Percentiles rank a stretch among this genome's conserved stretches.
Evolutionary conservation across 64 coral and sea anemone genomes (phyloP).

Genomic region (Stichodactyla mertensii): DNA sequence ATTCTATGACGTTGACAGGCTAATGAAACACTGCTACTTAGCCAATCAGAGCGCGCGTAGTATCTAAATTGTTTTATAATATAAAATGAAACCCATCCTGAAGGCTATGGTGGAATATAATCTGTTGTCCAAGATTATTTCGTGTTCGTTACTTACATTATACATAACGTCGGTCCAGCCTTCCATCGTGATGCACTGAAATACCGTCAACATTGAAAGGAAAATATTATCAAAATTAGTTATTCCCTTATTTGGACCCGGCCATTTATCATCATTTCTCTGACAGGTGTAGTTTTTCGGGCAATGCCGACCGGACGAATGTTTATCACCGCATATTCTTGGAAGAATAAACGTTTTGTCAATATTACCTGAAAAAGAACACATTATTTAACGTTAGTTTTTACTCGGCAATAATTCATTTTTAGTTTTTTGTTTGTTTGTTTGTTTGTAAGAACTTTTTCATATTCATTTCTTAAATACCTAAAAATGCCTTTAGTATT

Average conservation of each 20-base stretch:
- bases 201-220: conserved; percentile 91
- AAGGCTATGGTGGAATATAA: too few relatives aligned
- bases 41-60: too few relatives aligned
- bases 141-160: conserved; percentile 59
- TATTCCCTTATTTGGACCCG: conserved; percentile 81
- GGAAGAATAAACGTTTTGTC: conserved; percentile 32
- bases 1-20: too few relatives aligned
- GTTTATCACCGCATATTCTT: conserved; percentile 46
- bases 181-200: conserved; percentile 98
- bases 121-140: too few relatives aligned
- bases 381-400: not conserved
- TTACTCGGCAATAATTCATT: not conserved
- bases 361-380: conserved; percentile 46
- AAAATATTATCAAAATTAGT: conserved; percentile 99
- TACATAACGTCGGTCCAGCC: conserved; percentile 99
- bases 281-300: conserved; percentile 29
- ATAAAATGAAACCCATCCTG: too few relatives aligned
- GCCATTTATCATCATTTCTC: conserved; percentile 45
- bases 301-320: conserved; percentile 38
- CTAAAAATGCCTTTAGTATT: too few relatives aligned
- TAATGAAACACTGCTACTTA: too few relatives aligned
- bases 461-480: too few relatives aligned
- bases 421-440: not conserved
- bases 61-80: too few relatives aligned
- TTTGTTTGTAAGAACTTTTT: too few relatives aligned